Evolutionary conservation across 1,140 invertebrate species (phyloP), one percentile per base, ranked within the genome.

Genomic region (Episyrphus balteatus): DNA sequence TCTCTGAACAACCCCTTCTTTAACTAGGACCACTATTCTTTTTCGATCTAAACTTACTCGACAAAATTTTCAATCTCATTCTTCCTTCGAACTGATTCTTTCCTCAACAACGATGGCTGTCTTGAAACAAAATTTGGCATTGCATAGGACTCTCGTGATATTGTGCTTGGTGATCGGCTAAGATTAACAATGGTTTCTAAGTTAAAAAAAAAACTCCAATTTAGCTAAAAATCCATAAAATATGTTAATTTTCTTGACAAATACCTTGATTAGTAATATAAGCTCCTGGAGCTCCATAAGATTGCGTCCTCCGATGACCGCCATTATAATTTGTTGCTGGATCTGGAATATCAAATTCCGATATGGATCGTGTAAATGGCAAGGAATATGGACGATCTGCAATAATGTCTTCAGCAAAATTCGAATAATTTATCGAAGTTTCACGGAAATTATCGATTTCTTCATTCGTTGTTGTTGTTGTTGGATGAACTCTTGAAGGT

Each of bases 101-200:
- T 59, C 1, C 65, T 53, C 6, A 64, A 51, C 12, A 67, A 34
- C 12, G 62, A 48, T 2, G 61, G 58, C 3, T 62, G 56, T 51
- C 62, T 59, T 1, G 61, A 50, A 1, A 56, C 61, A 37, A 65
- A 68, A 2, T 51, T 59, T 18, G 64, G 65, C 5, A 60, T 59
- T 0, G 66, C 66, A 45, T 68, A 68, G 19, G 61, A 68, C 40
- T 68, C 66, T 5, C 66, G 48, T 0, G 64, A 62, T 7, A 47
- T 38, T 38, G 52, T 65, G 46, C 60, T 63, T 1, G 53, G 39
- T 2, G 55, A 53, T 11, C 62, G 60, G 3, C 59, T 53, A 14
- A 56, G 36, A 0, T 46, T 47, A 21, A 38, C 33, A 1, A 31
- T 40, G 8, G 13, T 19, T 33, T 14, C 30, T 37, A 36, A n/a